Conservation (phyloP, 2,113 vertebrate species). For the Coryphaenoides rupestris region DNA sequence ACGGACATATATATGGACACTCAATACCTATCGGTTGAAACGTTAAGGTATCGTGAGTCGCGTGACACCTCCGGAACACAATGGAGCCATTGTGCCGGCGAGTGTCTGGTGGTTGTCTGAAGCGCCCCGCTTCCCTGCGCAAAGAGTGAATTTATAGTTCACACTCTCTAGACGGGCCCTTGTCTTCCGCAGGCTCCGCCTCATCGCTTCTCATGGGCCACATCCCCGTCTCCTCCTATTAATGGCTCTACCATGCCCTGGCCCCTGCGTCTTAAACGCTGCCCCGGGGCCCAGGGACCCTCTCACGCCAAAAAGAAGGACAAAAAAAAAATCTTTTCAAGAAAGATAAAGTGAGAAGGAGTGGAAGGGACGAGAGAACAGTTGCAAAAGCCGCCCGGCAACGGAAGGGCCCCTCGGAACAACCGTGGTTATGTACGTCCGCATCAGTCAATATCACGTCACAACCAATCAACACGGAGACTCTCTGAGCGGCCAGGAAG, state of each 20-base stretch:
- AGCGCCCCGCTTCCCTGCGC: too few relatives aligned
- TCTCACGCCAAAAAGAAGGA: background rate
- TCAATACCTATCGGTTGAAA: slow-evolving; percentile 35
- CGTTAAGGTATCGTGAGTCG: background rate
- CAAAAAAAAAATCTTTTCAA: background rate
- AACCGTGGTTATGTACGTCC: slow-evolving; percentile 24
- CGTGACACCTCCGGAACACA: slow-evolving; percentile 29
- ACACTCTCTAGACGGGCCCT: slow-evolving; percentile 15
- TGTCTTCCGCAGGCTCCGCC: background rate
- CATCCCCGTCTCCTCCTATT: slow-evolving; percentile 35
- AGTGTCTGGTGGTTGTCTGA: slow-evolving; percentile 8
- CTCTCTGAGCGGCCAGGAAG: background rate
- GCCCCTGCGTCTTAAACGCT: background rate
- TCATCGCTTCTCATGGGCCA: background rate
- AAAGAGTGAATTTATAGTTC: slow-evolving; percentile 32
- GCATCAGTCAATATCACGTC: slow-evolving; percentile 28
- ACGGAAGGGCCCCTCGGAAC: background rate
- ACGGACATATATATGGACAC: slow-evolving; percentile 21
- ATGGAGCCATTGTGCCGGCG: slow-evolving; percentile 21
- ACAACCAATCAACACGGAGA: slow-evolving; percentile 18
- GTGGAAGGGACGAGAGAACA: background rate
- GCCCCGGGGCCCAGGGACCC: slow-evolving; percentile 24
- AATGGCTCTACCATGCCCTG: slow-evolving; percentile 54
- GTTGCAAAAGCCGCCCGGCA: slow-evolving; percentile 7
- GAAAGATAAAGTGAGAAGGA: slow-evolving; percentile 16